phyloP scores from a whole-genome alignment of 2,113 vertebrate species.

The Microtus montanus region DNA sequence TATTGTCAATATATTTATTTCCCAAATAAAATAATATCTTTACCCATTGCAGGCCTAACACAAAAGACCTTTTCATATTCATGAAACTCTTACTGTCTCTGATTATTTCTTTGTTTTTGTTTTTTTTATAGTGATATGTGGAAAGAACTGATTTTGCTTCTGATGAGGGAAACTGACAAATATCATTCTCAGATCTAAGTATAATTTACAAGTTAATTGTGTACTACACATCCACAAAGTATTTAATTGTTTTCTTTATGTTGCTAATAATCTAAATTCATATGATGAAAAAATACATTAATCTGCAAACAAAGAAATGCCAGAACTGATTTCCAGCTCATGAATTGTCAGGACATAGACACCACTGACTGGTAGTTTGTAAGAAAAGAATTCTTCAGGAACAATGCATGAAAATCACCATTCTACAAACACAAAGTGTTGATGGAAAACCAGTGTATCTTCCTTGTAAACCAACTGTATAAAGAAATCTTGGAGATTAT shows the following conservation, averaged over 20 bases:
- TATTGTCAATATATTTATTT: background rate
- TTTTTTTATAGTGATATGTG: background rate
- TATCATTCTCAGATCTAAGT: constrained; percentile 23
- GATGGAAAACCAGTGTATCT: constrained; percentile 51
- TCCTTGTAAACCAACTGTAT: constrained; percentile 21
- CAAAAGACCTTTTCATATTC: background rate
- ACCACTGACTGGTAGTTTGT: background rate
- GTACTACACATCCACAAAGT: constrained; percentile 18
- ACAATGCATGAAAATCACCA: constrained; percentile 25
- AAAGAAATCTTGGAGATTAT: constrained; percentile 29
- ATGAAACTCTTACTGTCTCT: constrained; percentile 13
- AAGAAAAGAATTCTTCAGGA: constrained; percentile 32
- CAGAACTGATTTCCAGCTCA: constrained; percentile 58
- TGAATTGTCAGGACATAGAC: constrained; percentile 43
- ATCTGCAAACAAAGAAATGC: constrained; percentile 39
- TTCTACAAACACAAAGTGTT: constrained; percentile 42
- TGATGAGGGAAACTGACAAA: constrained; percentile 27
- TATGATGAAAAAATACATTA: constrained; percentile 39
- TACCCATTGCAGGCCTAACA: background rate
- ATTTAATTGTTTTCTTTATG: constrained; percentile 51
- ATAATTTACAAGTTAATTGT: constrained; percentile 65
- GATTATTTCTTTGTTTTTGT: background rate
- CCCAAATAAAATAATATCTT: background rate
- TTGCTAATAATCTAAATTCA: constrained; percentile 64
- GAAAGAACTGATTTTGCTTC: constrained; percentile 18